Percentiles rank a stretch among this genome's conserved stretches.
Evolutionary conservation across 2,113 vertebrate species (phyloP).

Genomic region (Cyanoderma ruficeps): DNA sequence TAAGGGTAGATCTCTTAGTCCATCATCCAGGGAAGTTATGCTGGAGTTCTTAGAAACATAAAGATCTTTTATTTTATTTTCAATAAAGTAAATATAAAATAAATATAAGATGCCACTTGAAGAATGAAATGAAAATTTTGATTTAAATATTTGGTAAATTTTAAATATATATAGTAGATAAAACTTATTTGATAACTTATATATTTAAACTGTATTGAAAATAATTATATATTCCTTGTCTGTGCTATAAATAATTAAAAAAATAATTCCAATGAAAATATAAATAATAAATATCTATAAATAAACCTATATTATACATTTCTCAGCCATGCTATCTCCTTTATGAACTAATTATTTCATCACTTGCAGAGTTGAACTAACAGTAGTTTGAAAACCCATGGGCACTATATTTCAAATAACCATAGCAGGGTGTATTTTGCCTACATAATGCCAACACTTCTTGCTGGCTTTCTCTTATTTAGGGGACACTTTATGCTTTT

Average conservation of each 20-base stretch:
- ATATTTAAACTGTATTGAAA: background rate
- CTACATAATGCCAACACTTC: background rate
- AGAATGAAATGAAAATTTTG: background rate
- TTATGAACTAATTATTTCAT: background rate
- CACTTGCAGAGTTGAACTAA: background rate
- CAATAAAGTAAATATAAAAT: background rate
- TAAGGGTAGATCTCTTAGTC: background rate
- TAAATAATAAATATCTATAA: background rate
- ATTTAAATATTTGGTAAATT: background rate
- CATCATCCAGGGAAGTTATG: background rate
- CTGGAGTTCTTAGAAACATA: background rate
- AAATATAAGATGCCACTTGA: background rate
- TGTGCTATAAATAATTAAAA: background rate
- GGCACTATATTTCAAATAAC: background rate
- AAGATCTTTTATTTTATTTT: background rate
- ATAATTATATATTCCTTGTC: background rate
- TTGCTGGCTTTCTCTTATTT: background rate
- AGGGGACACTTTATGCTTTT: background rate
- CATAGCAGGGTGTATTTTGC: background rate
- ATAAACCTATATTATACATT: background rate
- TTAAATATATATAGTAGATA: background rate
- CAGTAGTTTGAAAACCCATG: background rate
- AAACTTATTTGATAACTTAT: background rate
- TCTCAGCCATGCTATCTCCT: background rate
- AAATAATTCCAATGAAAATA: background rate